Evolutionary conservation across 1,140 invertebrate genomes (phyloP), one percentile per base, ranked within the genome.

Genomic region (Euborellia annulipes): DNA sequence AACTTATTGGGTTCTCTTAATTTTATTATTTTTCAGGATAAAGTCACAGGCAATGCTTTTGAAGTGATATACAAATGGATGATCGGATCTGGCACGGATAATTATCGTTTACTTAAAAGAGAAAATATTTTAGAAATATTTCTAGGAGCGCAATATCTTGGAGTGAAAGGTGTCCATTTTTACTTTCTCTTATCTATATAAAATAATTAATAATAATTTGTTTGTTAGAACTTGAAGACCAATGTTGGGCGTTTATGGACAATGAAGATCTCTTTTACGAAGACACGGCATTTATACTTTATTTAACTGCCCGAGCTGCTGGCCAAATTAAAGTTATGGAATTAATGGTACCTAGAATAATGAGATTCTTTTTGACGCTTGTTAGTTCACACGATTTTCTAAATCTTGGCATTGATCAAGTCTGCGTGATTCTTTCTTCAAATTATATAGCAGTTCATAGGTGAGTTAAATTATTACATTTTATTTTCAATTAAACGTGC

Each of bases 51-150:
- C 1, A 60, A 63, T 52, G 72, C 77, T 1, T 83, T 82, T 54
- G 67, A 69, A 14, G 70, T 72, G 32, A 75, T 79, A 49, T 84
- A 83, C 57, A 72, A 79, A 46, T 84, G 81, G 80, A 82, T 82
- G 78, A 72, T 78, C 49, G 71, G 67, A 37, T 63, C 68, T 11
- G 65, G 61, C 3, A 63, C 57, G 18, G 70, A 76, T 13, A 73
- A 71, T 40, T 72, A 71, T 47, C 69, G 69, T 34, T 54, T 72
- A 1, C 55, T 80, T 2, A 69, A 67, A 41, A 67, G 76, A 45
- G 68, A 79, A 39, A 75, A 78, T 52, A 73, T 82, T 41, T 57
- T 82, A 27, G 76, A 81, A 45, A 58, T 83, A 11, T 81, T 80
- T 54, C 67, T 68, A 50, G 72, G 77, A 0, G 71, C 79, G 0